Conservation (phyloP, 2,113 vertebrate genomes). For the Tetraodon nigroviridis region DNA sequence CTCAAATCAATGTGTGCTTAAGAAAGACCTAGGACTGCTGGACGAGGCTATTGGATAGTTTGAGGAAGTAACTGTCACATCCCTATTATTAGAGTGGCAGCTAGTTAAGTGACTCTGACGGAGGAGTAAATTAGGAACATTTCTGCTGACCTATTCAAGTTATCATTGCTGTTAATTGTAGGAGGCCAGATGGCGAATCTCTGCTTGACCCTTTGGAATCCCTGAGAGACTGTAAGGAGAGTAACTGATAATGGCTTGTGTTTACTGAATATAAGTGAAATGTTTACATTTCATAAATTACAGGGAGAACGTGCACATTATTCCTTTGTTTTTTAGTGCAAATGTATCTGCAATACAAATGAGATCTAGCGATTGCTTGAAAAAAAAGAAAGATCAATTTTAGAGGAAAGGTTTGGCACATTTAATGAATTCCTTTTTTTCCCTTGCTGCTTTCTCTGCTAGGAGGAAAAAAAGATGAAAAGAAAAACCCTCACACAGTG, state of each 20-base stretch:
- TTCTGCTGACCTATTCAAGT: constrained; percentile 62
- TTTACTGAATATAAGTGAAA: not conserved
- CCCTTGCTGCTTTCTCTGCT: constrained; percentile 60
- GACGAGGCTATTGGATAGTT: constrained; percentile 3
- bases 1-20: constrained; percentile 72
- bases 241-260: not conserved
- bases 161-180: constrained; percentile 46
- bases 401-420: constrained; percentile 71
- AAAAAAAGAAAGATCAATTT: constrained; percentile 65
- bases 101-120: constrained; percentile 68
- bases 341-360: constrained; percentile 69
- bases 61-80: constrained; percentile 58
- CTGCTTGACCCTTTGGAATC: constrained; percentile 25
- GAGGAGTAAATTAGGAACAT: constrained; percentile 49
- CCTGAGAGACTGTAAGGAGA: constrained; percentile 33
- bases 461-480: constrained; percentile 71
- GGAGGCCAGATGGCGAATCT: not conserved
- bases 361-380: constrained; percentile 49
- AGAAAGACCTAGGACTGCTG: constrained; percentile 41
- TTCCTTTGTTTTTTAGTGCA: constrained; percentile 30
- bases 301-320: too few species aligned
- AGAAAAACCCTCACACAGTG: constrained; percentile 71
- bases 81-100: constrained; percentile 41
- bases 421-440: constrained; percentile 72
- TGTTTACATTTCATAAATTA: too few species aligned